Conservation (phyloP, 2,797 vertebrate species). For the Acomys russatus region DNA sequence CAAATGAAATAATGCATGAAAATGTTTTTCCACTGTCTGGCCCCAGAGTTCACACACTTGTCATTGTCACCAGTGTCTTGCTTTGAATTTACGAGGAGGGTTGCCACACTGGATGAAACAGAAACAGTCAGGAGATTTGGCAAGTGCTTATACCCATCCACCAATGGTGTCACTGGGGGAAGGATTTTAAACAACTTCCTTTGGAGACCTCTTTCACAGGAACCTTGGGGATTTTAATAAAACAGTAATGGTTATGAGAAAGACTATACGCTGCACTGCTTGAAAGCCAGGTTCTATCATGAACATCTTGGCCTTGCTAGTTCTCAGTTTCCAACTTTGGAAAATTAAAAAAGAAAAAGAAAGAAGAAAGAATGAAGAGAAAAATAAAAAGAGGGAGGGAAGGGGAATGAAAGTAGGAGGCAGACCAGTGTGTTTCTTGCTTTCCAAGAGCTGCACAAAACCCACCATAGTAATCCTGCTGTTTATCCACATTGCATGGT, state of each 20-base stretch:
- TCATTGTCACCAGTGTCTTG: conserved; percentile 57
- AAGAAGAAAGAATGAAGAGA: not conserved
- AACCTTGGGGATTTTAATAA: conserved; percentile 45
- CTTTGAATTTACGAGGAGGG: conserved; percentile 66
- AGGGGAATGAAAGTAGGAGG: too few relatives aligned
- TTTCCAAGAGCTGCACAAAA: not conserved
- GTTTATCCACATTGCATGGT: not conserved
- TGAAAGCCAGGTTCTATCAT: not conserved
- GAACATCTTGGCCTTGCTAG: not conserved
- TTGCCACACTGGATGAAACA: conserved; percentile 1
- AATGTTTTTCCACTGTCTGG: conserved; percentile 64
- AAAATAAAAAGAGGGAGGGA: too few relatives aligned
- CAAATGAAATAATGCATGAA: conserved; percentile 46
- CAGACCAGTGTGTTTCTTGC: not conserved
- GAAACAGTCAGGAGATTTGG: conserved; percentile 29
- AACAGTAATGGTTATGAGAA: conserved; percentile 16
- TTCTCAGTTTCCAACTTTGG: not conserved
- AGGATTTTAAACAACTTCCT: conserved; percentile 46
- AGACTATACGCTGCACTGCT: not conserved
- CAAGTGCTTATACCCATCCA: not conserved
- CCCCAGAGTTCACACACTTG: conserved; percentile 63
- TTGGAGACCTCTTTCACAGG: conserved; percentile 24
- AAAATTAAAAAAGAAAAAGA: not conserved
- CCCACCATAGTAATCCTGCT: not conserved
- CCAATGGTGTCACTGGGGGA: not conserved